These are phyloP conservation scores for Tetramorium bicarinatum DNA, from an alignment of 2,888 invertebrate species.

Conservation along the genomic window DNA sequence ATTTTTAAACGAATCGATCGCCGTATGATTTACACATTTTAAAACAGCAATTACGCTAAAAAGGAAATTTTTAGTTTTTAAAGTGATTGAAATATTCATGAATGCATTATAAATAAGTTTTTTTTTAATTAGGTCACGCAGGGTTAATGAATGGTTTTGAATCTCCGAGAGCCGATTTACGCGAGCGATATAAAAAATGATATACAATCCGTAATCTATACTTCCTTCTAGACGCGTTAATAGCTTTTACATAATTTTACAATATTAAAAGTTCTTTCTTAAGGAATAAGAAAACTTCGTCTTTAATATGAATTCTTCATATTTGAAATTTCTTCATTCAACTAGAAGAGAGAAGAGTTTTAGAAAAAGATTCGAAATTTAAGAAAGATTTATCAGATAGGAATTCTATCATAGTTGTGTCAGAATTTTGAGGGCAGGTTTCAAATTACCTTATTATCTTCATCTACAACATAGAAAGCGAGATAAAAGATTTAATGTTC, in stretches of 20 bases:
- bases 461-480: not conserved
- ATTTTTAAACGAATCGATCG: not conserved
- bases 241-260: not conserved
- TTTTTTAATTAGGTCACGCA: not conserved
- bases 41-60: not conserved
- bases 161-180: not conserved
- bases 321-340: not conserved
- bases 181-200: not conserved
- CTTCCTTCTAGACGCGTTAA: not conserved
- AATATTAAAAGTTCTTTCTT: not conserved
- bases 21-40: not conserved
- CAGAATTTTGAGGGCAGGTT: not conserved
- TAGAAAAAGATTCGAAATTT: not conserved
- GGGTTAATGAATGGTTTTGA: not conserved
- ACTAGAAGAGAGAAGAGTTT: not conserved
- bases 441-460: not conserved
- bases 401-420: not conserved
- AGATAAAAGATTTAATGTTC: not conserved
- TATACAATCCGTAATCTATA: not conserved
- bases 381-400: not conserved
- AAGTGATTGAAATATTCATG: not conserved
- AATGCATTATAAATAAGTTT: not conserved
- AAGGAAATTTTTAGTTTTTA: not conserved
- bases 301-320: no score
- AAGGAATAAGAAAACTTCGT: not conserved